phyloP scores from a whole-genome alignment of 1,140 invertebrate genomes.

The Pseudomyrmex flavicornis region DNA sequence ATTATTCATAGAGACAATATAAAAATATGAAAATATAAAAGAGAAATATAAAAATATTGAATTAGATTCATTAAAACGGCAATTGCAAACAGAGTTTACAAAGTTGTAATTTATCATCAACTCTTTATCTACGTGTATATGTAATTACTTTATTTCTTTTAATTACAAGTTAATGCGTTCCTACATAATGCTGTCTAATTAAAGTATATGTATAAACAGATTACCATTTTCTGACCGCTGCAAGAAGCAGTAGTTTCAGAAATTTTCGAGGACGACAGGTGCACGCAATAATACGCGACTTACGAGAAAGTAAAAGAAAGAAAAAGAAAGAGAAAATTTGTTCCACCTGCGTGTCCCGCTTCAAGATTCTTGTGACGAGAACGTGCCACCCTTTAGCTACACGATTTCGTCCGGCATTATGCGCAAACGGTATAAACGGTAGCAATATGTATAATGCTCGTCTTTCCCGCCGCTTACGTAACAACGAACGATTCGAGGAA shows the following conservation, averaged over 20 bases:
- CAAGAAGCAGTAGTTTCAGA: background rate
- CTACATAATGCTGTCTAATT: background rate
- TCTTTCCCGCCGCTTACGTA: conserved; percentile 44
- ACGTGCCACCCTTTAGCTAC: background rate
- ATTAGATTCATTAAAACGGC: background rate
- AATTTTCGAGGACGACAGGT: conserved; percentile 64
- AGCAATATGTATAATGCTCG: conserved; percentile 27
- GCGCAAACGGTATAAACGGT: conserved; percentile 51
- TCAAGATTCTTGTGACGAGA: conserved; percentile 38
- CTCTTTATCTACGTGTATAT: background rate
- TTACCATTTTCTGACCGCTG: background rate
- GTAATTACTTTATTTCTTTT: background rate
- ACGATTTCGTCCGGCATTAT: conserved; percentile 40
- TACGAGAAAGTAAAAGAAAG: conserved; percentile 8
- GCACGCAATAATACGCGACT: conserved; percentile 16
- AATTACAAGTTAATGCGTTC: background rate
- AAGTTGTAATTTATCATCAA: background rate
- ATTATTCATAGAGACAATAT: background rate
- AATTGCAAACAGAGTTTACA: background rate
- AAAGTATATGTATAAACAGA: conserved; percentile 1
- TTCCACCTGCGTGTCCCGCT: conserved; percentile 60
- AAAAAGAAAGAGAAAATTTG: conserved; percentile 40
- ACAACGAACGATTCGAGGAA: conserved; percentile 21
- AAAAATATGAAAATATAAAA: no score
- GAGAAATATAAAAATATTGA: background rate